Conservation (phyloP, 2,888 invertebrate species). For the Drosophila subquinaria region DNA sequence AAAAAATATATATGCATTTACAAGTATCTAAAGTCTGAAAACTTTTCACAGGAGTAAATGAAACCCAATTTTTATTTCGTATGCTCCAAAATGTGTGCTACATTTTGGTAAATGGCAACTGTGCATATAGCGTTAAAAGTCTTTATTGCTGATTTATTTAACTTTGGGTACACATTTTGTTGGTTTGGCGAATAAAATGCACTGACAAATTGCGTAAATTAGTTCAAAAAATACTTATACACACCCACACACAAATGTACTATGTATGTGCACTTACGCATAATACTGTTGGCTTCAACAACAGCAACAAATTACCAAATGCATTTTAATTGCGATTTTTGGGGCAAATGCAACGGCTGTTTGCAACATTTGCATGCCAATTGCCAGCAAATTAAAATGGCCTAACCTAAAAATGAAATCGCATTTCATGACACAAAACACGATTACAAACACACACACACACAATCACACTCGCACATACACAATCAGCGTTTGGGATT, state of each 20-base stretch:
- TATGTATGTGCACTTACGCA: no score
- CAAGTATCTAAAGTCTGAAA: neutral
- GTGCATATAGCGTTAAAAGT: neutral
- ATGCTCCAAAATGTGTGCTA: slow-evolving; percentile 25
- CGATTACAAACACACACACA: no score
- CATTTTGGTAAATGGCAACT: slow-evolving; percentile 7
- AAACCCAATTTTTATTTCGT: neutral
- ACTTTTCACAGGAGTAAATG: neutral
- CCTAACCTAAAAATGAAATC: slow-evolving; percentile 58
- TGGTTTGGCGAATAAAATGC: slow-evolving; percentile 50
- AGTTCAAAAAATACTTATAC: slow-evolving; percentile 41
- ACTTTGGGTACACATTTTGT: neutral
- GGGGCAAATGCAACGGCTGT: slow-evolving; percentile 28
- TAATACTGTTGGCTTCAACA: slow-evolving; percentile 7
- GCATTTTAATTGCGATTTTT: slow-evolving; percentile 72
- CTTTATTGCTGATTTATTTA: slow-evolving; percentile 14
- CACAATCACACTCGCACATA: no score
- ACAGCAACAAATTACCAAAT: slow-evolving; percentile 68
- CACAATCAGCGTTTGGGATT: slow-evolving; percentile 10
- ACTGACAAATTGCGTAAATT: slow-evolving; percentile 65
- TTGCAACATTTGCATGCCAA: slow-evolving; percentile 52
- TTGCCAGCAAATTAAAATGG: slow-evolving; percentile 57
- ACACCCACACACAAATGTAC: neutral
- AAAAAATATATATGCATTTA: neutral
- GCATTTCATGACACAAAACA: slow-evolving; percentile 52